These are phyloP conservation scores for Uria aalge DNA, from an alignment of 2,113 vertebrate species.

Conservation along the genomic window DNA sequence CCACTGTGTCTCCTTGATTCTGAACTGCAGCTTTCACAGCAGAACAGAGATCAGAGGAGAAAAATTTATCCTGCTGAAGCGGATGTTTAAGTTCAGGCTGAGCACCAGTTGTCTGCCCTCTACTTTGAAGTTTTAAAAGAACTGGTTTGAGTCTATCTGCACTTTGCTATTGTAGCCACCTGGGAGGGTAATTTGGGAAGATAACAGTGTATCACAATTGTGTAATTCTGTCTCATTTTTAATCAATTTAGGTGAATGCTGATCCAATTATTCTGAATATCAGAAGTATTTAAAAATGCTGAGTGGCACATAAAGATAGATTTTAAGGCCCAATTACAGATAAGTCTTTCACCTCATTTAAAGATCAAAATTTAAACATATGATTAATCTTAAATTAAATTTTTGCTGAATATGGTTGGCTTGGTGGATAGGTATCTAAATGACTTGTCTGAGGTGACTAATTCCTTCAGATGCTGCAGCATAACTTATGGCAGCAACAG, in stretches of 20 bases:
- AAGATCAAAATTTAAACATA: background rate
- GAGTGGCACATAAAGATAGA: background rate
- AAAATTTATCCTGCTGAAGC: background rate
- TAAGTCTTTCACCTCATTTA: background rate
- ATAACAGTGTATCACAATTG: background rate
- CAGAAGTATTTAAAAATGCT: background rate
- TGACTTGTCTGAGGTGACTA: background rate
- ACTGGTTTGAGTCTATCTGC: background rate
- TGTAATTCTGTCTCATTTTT: background rate
- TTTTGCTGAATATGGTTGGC: background rate
- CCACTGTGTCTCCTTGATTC: background rate
- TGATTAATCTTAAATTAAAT: background rate
- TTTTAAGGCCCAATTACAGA: background rate
- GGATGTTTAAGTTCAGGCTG: background rate
- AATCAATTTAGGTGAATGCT: background rate
- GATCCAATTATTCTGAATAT: background rate
- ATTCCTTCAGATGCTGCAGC: background rate
- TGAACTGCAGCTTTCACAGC: background rate
- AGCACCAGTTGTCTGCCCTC: background rate
- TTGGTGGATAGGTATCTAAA: background rate
- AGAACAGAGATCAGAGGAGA: background rate
- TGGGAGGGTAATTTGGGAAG: background rate
- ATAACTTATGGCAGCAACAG: background rate
- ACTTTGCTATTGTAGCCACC: background rate
- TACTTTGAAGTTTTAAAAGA: background rate